phyloP scores from a whole-genome alignment of 2,113 vertebrate genomes.

The Regulus satrapa region DNA sequence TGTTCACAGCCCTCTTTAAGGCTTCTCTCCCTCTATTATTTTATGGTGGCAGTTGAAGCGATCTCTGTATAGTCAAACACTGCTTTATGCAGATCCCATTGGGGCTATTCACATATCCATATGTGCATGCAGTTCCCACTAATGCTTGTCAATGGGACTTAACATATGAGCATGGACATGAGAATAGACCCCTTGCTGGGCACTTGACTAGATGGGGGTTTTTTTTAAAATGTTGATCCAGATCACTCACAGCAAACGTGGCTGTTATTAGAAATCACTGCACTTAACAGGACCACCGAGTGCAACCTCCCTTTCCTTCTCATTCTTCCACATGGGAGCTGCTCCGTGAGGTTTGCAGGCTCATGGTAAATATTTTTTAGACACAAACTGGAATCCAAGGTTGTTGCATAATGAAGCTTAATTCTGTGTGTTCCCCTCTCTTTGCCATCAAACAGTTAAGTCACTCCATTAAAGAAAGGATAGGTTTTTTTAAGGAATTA shows the following conservation, averaged over 20 bases:
- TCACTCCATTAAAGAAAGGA: neutral
- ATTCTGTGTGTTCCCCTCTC: neutral
- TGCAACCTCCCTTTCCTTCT: neutral
- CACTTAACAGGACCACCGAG: neutral
- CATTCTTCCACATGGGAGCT: neutral
- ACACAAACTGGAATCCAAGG: neutral
- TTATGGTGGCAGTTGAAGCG: neutral
- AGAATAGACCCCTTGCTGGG: conserved; percentile 59
- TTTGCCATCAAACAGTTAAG: neutral
- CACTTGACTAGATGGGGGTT: neutral
- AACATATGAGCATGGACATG: conserved; percentile 35
- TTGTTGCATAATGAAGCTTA: neutral
- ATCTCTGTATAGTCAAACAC: neutral
- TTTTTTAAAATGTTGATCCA: conserved; percentile 44
- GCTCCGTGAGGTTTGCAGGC: neutral
- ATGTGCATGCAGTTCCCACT: conserved; percentile 21
- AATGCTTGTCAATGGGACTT: conserved; percentile 51
- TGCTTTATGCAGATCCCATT: conserved; percentile 24
- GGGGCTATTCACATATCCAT: conserved; percentile 44
- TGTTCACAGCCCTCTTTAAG: neutral
- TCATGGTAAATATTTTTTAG: neutral
- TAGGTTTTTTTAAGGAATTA: neutral
- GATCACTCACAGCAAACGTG: conserved; percentile 3
- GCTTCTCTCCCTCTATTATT: neutral
- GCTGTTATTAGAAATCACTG: conserved; percentile 26